A percentile compares a stretch with the other conserved stretches of the same genome.
These are phyloP conservation scores for Anthrax anthrax DNA, from an alignment of 2,888 invertebrate species.

Conservation along the genomic window DNA sequence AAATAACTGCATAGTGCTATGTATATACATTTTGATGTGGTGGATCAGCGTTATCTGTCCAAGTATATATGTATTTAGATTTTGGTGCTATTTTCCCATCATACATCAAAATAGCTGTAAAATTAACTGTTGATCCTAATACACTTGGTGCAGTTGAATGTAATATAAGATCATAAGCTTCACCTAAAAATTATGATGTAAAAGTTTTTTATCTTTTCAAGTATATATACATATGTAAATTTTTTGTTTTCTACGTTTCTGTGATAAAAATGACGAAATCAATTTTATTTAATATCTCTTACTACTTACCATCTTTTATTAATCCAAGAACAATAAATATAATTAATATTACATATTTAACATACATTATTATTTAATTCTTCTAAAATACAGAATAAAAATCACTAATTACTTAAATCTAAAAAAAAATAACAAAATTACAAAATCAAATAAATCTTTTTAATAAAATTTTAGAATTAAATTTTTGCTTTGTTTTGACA, in stretches of 20 bases:
- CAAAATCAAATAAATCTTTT: too few species aligned
- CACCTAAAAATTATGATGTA: slow-evolving; percentile 13
- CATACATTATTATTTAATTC: neutral
- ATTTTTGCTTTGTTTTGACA: too few species aligned
- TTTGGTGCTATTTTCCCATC: slow-evolving; percentile 20
- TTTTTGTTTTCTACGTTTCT: too few species aligned
- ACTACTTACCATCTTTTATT: neutral
- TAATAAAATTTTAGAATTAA: too few species aligned
- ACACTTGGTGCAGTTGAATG: slow-evolving; percentile 53
- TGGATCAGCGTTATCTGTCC: slow-evolving; percentile 42
- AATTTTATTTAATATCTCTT: too few species aligned
- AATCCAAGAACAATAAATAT: neutral
- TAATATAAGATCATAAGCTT: slow-evolving; percentile 37
- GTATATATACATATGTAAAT: too few species aligned
- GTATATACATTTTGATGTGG: slow-evolving; percentile 16
- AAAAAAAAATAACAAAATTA: too few species aligned
- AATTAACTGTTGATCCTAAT: slow-evolving; percentile 53
- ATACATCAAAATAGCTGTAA: slow-evolving; percentile 34
- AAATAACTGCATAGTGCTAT: too few species aligned
- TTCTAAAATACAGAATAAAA: too few species aligned
- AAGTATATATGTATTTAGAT: slow-evolving; percentile 41
- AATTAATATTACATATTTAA: neutral
- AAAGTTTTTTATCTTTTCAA: neutral
- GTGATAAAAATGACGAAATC: too few species aligned
- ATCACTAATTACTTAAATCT: too few species aligned